Percentiles rank a stretch among this genome's conserved stretches.
Conservation (phyloP, 2,888 invertebrate genomes). For the Steinernema carpocapsae region DNA sequence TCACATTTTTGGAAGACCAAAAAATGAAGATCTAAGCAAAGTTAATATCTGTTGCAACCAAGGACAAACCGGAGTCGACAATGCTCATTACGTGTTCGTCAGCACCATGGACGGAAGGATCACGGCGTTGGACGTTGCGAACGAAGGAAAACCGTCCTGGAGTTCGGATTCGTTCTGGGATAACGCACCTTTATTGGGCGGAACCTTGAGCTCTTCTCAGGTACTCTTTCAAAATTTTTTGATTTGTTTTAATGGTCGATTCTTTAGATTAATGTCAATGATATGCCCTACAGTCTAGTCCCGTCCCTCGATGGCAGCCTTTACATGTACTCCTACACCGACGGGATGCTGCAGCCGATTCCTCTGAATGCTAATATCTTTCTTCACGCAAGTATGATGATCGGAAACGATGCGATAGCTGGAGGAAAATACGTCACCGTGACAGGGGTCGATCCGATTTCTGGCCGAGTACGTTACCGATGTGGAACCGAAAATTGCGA, state of each 20-base stretch:
- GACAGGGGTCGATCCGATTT: conserved; percentile 81
- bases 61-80: conserved; percentile 27
- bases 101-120: conserved; percentile 57
- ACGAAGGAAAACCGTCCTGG: conserved; percentile 46
- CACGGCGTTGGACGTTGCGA: conserved; percentile 47
- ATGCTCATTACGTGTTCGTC: conserved; percentile 35
- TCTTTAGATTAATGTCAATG: conserved; percentile 37
- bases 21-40: background rate
- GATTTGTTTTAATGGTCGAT: background rate
- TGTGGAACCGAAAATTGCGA: conserved; percentile 5
- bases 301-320: conserved; percentile 89
- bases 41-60: background rate
- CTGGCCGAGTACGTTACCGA: conserved; percentile 73
- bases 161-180: conserved; percentile 40
- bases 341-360: conserved; percentile 83
- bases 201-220: conserved; percentile 46
- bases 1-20: too few relatives aligned
- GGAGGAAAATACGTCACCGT: conserved; percentile 85
- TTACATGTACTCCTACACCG: conserved; percentile 82
- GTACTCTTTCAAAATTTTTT: conserved; percentile 29
- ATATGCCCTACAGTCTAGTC: conserved; percentile 76
- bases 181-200: conserved; percentile 43
- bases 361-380: conserved; percentile 86
- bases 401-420: conserved; percentile 74
- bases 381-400: conserved; percentile 81